phyloP scores from a whole-genome alignment of 30 jellyfish, hydroid and myxozoan species.

The Sanderia malayensis region DNA sequence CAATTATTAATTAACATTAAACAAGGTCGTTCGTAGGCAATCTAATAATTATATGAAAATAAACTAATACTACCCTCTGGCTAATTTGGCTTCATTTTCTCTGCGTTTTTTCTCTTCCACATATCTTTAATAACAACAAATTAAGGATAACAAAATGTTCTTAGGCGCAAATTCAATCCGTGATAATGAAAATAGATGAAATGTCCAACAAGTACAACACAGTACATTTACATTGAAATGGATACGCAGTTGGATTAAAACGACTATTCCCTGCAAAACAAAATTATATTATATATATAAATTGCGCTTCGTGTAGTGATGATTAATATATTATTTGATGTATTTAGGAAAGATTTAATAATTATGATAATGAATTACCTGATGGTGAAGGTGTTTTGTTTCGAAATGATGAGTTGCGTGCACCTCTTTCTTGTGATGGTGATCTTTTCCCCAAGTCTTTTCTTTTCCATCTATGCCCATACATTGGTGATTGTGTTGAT shows the following conservation, averaged over 20 bases:
- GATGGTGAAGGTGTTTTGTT: slow-evolving; percentile 63
- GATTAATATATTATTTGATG: too few species aligned
- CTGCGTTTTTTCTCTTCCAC: slow-evolving; percentile 66
- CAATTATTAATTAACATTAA: too few species aligned
- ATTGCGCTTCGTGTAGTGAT: too few species aligned
- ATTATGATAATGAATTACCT: slow-evolving; percentile 22
- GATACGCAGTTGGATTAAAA: slow-evolving; percentile 95
- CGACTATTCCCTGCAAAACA: slow-evolving; percentile 51
- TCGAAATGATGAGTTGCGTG: slow-evolving; percentile 19
- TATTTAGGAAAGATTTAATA: background rate
- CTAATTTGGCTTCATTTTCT: slow-evolving; percentile 28
- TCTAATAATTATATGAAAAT: too few species aligned
- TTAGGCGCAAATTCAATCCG: too few species aligned
- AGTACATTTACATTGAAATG: slow-evolving; percentile 19
- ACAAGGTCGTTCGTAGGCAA: too few species aligned
- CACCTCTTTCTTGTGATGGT: slow-evolving; percentile 10
- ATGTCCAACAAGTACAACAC: too few species aligned
- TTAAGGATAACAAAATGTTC: too few species aligned
- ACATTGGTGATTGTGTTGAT: too few species aligned
- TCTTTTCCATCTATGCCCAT: slow-evolving; percentile 28
- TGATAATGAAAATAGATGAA: too few species aligned
- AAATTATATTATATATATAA: too few species aligned
- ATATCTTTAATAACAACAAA: too few species aligned
- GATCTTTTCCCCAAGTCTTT: slow-evolving; percentile 2
- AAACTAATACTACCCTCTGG: slow-evolving; percentile 60